A percentile compares a stretch with the other conserved stretches of the same genome.
These are phyloP conservation scores for Antennarius striatus DNA, from an alignment of 2,113 vertebrate species.

Conservation along the genomic window DNA sequence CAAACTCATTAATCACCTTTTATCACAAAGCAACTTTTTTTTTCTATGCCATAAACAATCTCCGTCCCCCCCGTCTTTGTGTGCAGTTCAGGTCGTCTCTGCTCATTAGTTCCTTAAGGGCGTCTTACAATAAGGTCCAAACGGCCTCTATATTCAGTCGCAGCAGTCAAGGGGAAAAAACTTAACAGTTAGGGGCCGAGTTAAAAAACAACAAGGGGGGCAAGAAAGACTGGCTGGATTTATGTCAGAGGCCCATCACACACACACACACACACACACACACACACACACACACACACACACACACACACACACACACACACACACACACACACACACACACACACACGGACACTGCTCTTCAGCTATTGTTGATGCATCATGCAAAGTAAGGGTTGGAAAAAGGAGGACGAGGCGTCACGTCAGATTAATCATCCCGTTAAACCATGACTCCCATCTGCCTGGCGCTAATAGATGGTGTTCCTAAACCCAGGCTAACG, in stretches of 20 bases:
- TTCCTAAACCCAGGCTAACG: neutral
- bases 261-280: conserved; percentile 13
- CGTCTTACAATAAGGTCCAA: conserved; percentile 44
- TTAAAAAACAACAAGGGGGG: conserved; percentile 17
- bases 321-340: conserved; percentile 12
- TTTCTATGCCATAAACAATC: too few relatives aligned
- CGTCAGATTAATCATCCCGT: conserved; percentile 44
- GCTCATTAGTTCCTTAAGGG: conserved; percentile 45
- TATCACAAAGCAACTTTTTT: too few relatives aligned
- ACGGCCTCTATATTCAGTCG: conserved; percentile 62
- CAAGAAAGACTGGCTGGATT: conserved; percentile 48
- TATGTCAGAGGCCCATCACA: conserved; percentile 55
- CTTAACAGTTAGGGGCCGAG: conserved; percentile 30
- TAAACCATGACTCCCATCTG: conserved; percentile 11
- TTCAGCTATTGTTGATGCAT: conserved; percentile 44
- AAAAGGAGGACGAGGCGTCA: conserved; percentile 56
- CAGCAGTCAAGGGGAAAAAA: conserved; percentile 47
- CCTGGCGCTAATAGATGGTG: too few relatives aligned
- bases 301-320: conserved; percentile 4
- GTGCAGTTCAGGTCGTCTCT: conserved; percentile 35
- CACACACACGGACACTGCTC: conserved; percentile 13
- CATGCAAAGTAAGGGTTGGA: conserved; percentile 22
- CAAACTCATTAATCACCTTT: too few relatives aligned
- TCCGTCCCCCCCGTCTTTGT: too few relatives aligned
- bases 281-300: conserved; percentile 15